Evolutionary conservation across 1,140 invertebrate species (phyloP).

Genomic region (Nomia melanderi): DNA sequence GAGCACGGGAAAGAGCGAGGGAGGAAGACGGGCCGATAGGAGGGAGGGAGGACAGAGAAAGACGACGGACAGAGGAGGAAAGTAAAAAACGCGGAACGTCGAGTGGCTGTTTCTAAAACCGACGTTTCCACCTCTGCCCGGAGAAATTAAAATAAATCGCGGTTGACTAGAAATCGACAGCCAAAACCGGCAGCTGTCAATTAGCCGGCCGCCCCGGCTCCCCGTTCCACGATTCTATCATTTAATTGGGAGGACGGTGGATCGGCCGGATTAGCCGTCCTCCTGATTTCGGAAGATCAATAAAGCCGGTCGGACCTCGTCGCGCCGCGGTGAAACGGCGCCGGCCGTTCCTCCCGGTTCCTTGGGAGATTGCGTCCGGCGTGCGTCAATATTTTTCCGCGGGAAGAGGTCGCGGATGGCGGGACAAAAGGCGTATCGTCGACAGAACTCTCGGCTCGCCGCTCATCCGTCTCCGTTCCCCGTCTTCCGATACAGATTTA

Average conservation of each 20-base stretch:
- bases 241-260: constrained; percentile 60
- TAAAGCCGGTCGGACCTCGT: constrained; percentile 51
- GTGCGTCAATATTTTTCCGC: constrained; percentile 61
- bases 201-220: constrained; percentile 43
- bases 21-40: background rate
- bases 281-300: constrained; percentile 59
- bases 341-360: constrained; percentile 18
- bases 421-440: background rate
- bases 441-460: background rate
- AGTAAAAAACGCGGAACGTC: constrained; percentile 5
- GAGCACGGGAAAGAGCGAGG: constrained; percentile 43
- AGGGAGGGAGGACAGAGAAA: background rate
- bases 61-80: background rate
- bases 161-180: constrained; percentile 23
- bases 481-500: background rate
- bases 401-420: background rate
- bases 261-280: constrained; percentile 56
- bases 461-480: too few relatives aligned
- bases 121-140: constrained; percentile 14
- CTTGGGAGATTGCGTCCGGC: constrained; percentile 53
- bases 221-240: constrained; percentile 46
- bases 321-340: constrained; percentile 38
- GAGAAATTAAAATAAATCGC: constrained; percentile 52
- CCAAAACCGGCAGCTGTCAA: constrained; percentile 49
- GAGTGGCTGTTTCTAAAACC: constrained; percentile 21